Conservation (phyloP, 1,140 invertebrate genomes). For the Globodera rostochiensis region DNA sequence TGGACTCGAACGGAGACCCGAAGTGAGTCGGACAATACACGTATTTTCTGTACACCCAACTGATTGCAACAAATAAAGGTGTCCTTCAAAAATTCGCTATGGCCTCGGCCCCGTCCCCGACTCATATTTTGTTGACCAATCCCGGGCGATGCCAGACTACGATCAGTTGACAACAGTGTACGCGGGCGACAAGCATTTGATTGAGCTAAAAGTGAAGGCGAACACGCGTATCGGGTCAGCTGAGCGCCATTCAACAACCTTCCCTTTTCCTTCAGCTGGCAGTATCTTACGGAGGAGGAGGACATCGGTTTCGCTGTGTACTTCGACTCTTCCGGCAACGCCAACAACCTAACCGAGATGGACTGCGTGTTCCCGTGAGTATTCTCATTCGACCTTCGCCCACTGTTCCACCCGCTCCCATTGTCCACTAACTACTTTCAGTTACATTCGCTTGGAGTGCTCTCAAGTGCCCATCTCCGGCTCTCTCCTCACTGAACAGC, state of each 20-base stretch:
- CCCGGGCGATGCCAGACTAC: constrained; percentile 60
- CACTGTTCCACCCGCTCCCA: background rate
- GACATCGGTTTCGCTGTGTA: constrained; percentile 64
- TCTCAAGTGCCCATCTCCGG: constrained; percentile 62
- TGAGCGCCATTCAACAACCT: no score
- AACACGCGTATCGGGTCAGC: constrained; percentile 57
- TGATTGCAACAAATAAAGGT: constrained; percentile 36
- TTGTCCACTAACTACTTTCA: background rate
- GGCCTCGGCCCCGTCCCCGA: constrained; percentile 64
- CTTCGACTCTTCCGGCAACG: constrained; percentile 48
- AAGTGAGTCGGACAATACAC: constrained; percentile 44
- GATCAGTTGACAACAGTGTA: constrained; percentile 65
- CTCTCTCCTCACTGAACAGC: constrained; percentile 54
- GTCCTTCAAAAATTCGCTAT: constrained; percentile 61
- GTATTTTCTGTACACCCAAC: background rate
- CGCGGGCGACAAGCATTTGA: constrained; percentile 64
- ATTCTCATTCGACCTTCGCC: background rate
- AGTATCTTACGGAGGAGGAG: constrained; percentile 65
- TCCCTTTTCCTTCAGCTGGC: constrained; percentile 51
- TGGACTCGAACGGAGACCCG: constrained; percentile 62
- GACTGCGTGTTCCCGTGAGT: constrained; percentile 57
- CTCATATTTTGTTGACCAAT: constrained; percentile 57
- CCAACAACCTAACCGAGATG: constrained; percentile 65
- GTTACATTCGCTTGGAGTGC: constrained; percentile 63
- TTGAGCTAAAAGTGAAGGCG: constrained; percentile 60